phyloP scores from a whole-genome alignment of 2,888 invertebrate genomes.

The Prenolepis imparis region DNA sequence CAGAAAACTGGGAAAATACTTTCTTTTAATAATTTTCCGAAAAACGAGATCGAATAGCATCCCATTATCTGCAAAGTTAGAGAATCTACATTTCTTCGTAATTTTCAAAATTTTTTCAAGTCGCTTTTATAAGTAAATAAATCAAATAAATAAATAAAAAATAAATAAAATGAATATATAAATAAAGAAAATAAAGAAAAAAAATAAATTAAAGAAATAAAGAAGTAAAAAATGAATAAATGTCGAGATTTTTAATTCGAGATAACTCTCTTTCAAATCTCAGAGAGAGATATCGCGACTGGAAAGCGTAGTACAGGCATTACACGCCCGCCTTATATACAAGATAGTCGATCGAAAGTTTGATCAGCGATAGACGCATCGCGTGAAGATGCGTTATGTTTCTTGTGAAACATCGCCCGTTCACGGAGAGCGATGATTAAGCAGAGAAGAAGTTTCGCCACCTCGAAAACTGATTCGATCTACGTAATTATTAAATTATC shows the following conservation, averaged over 20 bases:
- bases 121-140: background rate
- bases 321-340: background rate
- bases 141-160: too few relatives aligned
- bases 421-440: slow-evolving; percentile 55
- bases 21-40: background rate
- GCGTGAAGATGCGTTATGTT: slow-evolving; percentile 60
- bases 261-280: background rate
- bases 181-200: too few relatives aligned
- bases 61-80: background rate
- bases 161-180: too few relatives aligned
- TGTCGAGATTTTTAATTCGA: background rate
- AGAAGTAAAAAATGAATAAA: background rate
- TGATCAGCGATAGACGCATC: slow-evolving; percentile 39
- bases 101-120: background rate
- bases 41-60: background rate
- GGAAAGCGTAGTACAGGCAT: slow-evolving; percentile 17
- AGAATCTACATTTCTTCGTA: background rate
- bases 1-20: background rate
- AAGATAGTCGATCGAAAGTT: slow-evolving; percentile 34
- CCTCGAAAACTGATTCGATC: slow-evolving; percentile 56
- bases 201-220: too few relatives aligned
- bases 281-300: slow-evolving; percentile 5
- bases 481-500: slow-evolving; percentile 55
- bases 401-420: slow-evolving; percentile 67
- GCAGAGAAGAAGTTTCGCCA: slow-evolving; percentile 56